A percentile compares a stretch with the other conserved stretches of the same genome.
phyloP scores from a whole-genome alignment of 2,797 vertebrate species.

The Tangara arthus region DNA sequence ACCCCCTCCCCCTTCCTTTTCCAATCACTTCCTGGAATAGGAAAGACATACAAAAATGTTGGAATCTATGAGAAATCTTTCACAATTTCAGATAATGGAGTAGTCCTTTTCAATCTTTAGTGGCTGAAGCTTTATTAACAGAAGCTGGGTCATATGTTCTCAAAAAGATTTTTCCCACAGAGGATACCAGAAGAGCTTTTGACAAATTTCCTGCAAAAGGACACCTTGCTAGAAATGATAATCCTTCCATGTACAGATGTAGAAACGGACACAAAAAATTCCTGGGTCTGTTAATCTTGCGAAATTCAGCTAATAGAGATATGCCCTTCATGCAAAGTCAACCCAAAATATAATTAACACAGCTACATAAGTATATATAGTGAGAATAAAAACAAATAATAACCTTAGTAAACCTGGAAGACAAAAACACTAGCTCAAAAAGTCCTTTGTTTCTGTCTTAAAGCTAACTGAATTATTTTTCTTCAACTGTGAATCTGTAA shows the following conservation, averaged over 20 bases:
- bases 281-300: background rate
- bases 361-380: background rate
- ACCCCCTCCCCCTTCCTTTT: background rate
- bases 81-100: background rate
- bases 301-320: background rate
- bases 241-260: background rate
- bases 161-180: background rate
- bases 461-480: background rate
- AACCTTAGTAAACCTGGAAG: background rate
- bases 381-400: background rate
- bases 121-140: background rate
- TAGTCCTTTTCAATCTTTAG: background rate
- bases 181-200: background rate
- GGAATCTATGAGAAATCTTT: background rate
- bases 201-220: background rate
- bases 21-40: background rate
- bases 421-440: background rate
- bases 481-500: background rate
- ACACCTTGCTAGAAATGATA: background rate
- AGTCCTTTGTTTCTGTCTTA: background rate
- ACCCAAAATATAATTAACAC: background rate
- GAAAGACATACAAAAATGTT: background rate
- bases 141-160: background rate
- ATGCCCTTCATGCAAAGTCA: background rate
- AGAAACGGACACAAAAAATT: background rate